phyloP scores from a whole-genome alignment of 2,797 vertebrate species.

The Argya squamiceps region DNA sequence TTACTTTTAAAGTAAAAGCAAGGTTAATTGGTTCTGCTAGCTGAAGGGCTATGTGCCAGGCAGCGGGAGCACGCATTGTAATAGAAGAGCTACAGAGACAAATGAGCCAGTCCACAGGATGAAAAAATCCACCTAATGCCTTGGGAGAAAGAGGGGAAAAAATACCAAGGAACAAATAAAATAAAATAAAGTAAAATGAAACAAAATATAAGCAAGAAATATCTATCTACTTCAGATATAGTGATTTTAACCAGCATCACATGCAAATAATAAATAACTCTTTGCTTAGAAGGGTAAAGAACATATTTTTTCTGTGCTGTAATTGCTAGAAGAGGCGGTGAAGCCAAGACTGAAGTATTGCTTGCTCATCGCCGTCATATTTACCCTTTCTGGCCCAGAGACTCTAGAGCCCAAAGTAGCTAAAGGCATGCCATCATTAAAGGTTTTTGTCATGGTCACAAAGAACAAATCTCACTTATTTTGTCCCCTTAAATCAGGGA shows the following conservation, averaged over 20 bases:
- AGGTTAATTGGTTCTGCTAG: conserved; percentile 69
- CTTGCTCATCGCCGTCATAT: background rate
- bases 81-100: conserved; percentile 45
- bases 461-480: conserved; percentile 60
- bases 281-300: background rate
- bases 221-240: background rate
- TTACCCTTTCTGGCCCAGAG: conserved; percentile 28
- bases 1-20: conserved; percentile 36
- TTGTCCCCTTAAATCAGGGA: conserved; percentile 29
- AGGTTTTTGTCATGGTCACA: conserved; percentile 47
- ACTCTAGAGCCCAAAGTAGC: conserved; percentile 22
- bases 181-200: background rate
- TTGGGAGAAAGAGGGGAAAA: background rate
- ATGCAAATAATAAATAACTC: background rate
- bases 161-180: background rate
- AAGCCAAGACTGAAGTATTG: conserved; percentile 19
- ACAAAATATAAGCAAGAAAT: background rate
- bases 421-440: conserved; percentile 54
- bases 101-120: conserved; percentile 12
- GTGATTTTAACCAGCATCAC: background rate
- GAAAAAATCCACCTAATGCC: conserved; percentile 26
- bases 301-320: background rate
- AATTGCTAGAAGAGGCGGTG: background rate
- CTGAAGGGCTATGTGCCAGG: conserved; percentile 41
- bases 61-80: background rate